Evolutionary conservation across 2,888 invertebrate species (phyloP), one percentile per base, ranked within the genome.

Genomic region (Stenodema calcarata): DNA sequence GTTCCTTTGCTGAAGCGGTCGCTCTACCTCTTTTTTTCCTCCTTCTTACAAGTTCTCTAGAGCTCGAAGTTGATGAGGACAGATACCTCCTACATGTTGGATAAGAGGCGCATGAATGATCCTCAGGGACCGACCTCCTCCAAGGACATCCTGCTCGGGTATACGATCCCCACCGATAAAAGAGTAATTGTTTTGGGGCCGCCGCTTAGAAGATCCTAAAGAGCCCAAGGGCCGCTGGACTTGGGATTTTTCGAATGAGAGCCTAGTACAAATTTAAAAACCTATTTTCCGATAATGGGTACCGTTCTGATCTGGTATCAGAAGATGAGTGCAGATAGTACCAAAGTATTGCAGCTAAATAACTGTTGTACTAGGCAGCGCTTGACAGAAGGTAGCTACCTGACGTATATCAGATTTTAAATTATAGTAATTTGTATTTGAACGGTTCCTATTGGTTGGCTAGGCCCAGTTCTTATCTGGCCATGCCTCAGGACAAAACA

Each of bases 391-490:
- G 75, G 82, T 79, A 76, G 87, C 87, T 87, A 87, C 87, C 87
- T 87, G 87, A 82, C 87, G 82, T 82, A 42, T 82, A 87, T 87
- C 87, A 78, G 87, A 87, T 87, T 82, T 73, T 87, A 87, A 87
- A 87, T 87, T 87, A 87, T 87, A 87, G 87, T 87, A 50, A 87
- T 87, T 87, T 81, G 87, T 41, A 27, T 76, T 78, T 62, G 79
- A 69, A 86, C 82, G 62, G 82, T 62, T 82, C 70, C 62, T 80
- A 82, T 82, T 82, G 82, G 82, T 82, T 42, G 82, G 69, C 62
- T 41, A 27, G 50, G 76, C 27, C 75, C 41, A 27, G 47, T 47
- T 84, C 84, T 84, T 84, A 84, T 84, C 84, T 44, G 62, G 62
- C 23, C 47, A 42, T 62, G 73, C 84, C 73, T 84, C 73, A 50